Evolutionary conservation across 1,140 invertebrate species (phyloP).

Genomic region (roundworm (Caenorhabditis elegans)): DNA sequence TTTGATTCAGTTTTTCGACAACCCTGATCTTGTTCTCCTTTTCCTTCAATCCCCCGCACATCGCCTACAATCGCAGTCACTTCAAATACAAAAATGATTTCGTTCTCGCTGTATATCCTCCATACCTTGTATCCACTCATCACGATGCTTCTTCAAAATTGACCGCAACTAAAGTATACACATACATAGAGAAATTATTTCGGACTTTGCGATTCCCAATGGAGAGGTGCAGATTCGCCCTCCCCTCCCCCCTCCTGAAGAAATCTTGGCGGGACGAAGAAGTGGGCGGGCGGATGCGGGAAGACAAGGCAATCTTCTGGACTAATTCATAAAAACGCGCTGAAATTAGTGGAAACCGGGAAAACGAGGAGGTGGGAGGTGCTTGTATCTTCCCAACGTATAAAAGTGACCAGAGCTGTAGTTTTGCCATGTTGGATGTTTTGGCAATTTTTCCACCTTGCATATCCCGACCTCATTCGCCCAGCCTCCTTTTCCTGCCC

Average conservation of each 20-base stretch:
- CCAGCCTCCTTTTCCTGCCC: not conserved
- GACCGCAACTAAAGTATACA: slow-evolving; percentile 17
- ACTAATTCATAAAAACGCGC: slow-evolving; percentile 25
- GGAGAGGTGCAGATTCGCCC: not conserved
- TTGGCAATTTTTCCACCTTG: not conserved
- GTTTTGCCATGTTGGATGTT: not conserved
- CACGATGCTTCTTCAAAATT: slow-evolving; percentile 19
- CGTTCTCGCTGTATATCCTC: slow-evolving; percentile 5
- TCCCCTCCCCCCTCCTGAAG: not conserved
- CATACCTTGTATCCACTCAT: not conserved
- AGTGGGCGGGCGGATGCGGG: slow-evolving; percentile 25
- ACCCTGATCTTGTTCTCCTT: not conserved
- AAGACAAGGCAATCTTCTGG: slow-evolving; percentile 5
- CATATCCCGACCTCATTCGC: not conserved
- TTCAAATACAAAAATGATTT: slow-evolving; percentile 9
- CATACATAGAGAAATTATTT: not conserved
- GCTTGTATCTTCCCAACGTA: slow-evolving; percentile 3
- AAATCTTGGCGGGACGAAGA: not conserved
- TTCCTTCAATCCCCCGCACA: not conserved
- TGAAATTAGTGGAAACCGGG: slow-evolving; percentile 29
- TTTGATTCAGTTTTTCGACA: slow-evolving; percentile 14
- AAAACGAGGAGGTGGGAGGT: not conserved
- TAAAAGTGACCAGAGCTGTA: not conserved
- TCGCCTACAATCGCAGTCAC: too few relatives aligned
- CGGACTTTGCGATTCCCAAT: not conserved